phyloP scores from a whole-genome alignment of 2,797 vertebrate genomes.

The Picus viridis region DNA sequence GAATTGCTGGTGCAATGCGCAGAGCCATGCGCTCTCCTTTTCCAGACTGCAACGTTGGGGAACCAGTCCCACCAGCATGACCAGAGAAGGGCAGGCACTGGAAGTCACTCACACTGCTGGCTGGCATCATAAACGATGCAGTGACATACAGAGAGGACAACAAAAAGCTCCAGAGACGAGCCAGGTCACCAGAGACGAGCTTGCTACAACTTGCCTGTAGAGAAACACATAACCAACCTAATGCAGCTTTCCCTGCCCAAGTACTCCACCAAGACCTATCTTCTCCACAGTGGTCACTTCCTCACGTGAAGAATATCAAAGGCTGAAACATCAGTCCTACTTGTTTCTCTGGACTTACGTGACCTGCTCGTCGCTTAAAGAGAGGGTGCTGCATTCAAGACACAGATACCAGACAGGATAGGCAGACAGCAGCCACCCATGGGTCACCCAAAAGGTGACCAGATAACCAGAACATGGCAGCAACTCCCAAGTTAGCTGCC shows the following conservation, averaged over 20 bases:
- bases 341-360: neutral
- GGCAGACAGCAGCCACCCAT: neutral
- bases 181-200: neutral
- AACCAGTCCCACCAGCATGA: neutral
- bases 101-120: neutral
- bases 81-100: neutral
- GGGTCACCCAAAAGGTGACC: neutral
- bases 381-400: neutral
- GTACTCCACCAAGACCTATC: rapidly evolving
- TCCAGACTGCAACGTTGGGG: neutral
- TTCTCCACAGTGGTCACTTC: neutral
- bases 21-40: neutral
- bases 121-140: neutral
- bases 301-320: rapidly evolving
- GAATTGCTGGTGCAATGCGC: neutral
- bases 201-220: neutral
- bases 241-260: neutral
- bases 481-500: neutral
- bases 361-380: neutral
- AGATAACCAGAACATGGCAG: neutral
- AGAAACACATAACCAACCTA: neutral
- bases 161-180: neutral
- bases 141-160: neutral
- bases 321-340: neutral
- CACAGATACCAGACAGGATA: neutral